Conservation (phyloP, 2,888 invertebrate genomes). For the Sphaerophoria rueppellii region DNA sequence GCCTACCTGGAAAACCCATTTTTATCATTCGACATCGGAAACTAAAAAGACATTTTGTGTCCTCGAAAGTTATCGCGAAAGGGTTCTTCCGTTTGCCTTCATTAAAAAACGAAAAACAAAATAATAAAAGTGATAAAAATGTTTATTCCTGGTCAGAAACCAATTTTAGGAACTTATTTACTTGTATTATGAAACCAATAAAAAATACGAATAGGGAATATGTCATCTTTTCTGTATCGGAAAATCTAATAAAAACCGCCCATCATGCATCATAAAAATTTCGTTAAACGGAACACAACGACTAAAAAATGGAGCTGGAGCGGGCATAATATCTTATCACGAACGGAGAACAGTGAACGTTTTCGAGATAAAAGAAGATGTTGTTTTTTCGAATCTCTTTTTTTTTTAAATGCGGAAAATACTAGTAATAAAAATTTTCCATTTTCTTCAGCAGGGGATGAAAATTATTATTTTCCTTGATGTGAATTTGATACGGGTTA, state of each 20-base stretch:
- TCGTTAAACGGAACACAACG: slow-evolving; percentile 43
- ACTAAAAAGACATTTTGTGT: slow-evolving; percentile 49
- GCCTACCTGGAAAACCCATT: slow-evolving; percentile 33
- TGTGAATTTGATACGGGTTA: slow-evolving; percentile 73
- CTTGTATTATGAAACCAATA: slow-evolving; percentile 69
- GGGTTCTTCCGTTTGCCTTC: not conserved
- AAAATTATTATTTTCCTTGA: slow-evolving; percentile 73
- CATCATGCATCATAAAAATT: slow-evolving; percentile 70
- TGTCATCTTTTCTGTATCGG: slow-evolving; percentile 70
- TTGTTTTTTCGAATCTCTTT: slow-evolving; percentile 7
- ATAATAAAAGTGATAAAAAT: slow-evolving; percentile 46
- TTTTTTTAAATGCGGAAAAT: slow-evolving; percentile 68
- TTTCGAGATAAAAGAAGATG: slow-evolving; percentile 71
- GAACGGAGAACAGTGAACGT: slow-evolving; percentile 1
- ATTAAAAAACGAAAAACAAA: not conserved
- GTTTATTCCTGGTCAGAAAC: slow-evolving; percentile 69
- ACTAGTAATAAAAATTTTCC: slow-evolving; percentile 74
- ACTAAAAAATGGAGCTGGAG: slow-evolving; percentile 51
- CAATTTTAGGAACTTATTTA: slow-evolving; percentile 72
- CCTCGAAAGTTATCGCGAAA: slow-evolving; percentile 27
- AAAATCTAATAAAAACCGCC: slow-evolving; percentile 70
- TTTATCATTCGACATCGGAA: slow-evolving; percentile 45
- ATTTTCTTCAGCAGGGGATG: slow-evolving; percentile 63
- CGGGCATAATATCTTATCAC: slow-evolving; percentile 17
- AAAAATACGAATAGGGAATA: slow-evolving; percentile 55